Percentiles rank a stretch among this genome's conserved stretches.
Evolutionary conservation across 2,888 invertebrate genomes (phyloP).

Genomic region (Platycheirus albimanus): DNA sequence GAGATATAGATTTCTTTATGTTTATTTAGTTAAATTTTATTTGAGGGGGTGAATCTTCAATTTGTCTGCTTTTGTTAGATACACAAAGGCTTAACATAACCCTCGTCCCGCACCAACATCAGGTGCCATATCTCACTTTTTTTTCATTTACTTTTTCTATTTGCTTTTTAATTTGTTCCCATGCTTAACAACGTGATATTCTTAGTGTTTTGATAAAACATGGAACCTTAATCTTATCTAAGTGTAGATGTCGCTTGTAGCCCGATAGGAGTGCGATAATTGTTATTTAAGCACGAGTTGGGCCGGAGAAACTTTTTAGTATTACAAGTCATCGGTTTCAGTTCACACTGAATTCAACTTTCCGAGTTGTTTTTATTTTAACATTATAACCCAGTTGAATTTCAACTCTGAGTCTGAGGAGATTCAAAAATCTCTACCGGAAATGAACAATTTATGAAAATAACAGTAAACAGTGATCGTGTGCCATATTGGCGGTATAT

Average conservation of each 20-base stretch:
- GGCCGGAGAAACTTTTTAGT: slow-evolving; percentile 58
- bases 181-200: slow-evolving; percentile 62
- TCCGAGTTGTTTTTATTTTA: background rate
- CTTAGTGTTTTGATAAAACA: slow-evolving; percentile 53
- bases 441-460: slow-evolving; percentile 6
- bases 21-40: background rate
- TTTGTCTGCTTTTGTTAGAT: background rate
- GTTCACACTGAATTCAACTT: slow-evolving; percentile 27
- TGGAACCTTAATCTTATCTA: slow-evolving; percentile 67
- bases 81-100: background rate
- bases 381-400: background rate
- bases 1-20: background rate
- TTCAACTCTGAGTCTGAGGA: background rate
- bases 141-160: background rate
- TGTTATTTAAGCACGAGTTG: slow-evolving; percentile 65
- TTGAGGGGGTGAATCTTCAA: background rate
- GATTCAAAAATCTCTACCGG: background rate
- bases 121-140: background rate
- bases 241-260: slow-evolving; percentile 57
- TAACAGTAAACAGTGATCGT: slow-evolving; percentile 25
- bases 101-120: slow-evolving; percentile 6
- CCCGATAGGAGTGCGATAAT: slow-evolving; percentile 57
- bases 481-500: slow-evolving; percentile 26
- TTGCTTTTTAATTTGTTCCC: slow-evolving; percentile 42
- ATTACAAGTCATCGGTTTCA: slow-evolving; percentile 45